Conservation (phyloP, 2,113 vertebrate species). For the Paedocypris sp. region DNA sequence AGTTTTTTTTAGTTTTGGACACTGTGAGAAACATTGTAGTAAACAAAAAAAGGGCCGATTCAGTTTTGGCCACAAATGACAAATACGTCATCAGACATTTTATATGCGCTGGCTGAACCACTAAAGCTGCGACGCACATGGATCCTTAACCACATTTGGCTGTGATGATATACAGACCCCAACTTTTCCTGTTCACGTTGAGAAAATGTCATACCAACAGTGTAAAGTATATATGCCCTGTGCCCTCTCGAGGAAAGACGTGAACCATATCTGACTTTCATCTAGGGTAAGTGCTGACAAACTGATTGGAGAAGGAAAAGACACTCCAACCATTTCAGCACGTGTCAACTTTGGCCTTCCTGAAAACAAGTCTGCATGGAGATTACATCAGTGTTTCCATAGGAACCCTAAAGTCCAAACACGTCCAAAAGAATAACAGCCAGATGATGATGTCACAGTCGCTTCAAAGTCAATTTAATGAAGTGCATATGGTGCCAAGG, state of each 20-base stretch:
- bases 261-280: constrained; percentile 28
- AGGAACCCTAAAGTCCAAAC: constrained; percentile 43
- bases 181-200: constrained; percentile 2
- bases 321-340: constrained; percentile 21
- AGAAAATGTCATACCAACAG: constrained; percentile 13
- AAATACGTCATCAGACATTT: constrained; percentile 32
- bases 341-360: constrained; percentile 21
- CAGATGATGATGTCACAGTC: constrained; percentile 49
- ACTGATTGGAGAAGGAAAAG: constrained; percentile 22
- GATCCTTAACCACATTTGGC: neutral
- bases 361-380: constrained; percentile 10
- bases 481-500: constrained; percentile 38
- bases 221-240: neutral
- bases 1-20: too few relatives aligned
- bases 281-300: constrained; percentile 33
- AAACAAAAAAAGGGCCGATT: constrained; percentile 40
- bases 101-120: constrained; percentile 7
- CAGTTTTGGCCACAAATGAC: constrained; percentile 32
- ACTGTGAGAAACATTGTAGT: constrained; percentile 24
- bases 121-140: neutral
- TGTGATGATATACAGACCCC: neutral
- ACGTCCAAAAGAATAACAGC: constrained; percentile 33
- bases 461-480: constrained; percentile 45
- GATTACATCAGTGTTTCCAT: constrained; percentile 50
- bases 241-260: too few relatives aligned